phyloP scores from a whole-genome alignment of 2,797 vertebrate genomes.

The Sebastes baramenuke region DNA sequence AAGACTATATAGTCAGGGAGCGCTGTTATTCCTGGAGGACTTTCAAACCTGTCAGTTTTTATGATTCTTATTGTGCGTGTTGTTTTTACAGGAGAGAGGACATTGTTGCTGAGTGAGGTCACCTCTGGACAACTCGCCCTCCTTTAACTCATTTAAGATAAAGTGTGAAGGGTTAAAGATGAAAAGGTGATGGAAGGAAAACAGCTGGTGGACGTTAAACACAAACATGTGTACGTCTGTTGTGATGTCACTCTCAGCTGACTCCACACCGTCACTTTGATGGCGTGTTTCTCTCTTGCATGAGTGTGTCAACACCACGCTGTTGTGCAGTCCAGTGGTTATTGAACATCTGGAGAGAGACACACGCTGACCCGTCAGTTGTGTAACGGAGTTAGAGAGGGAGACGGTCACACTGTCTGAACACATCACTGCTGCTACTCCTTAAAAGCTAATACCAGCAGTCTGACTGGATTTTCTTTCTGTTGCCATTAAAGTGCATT shows the following conservation, averaged over 20 bases:
- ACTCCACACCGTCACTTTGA: constrained; percentile 20
- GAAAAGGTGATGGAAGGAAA: not conserved
- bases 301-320: not conserved
- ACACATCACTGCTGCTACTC: not conserved
- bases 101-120: constrained; percentile 45
- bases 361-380: too few species aligned
- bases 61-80: not conserved
- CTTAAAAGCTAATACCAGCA: constrained; percentile 25
- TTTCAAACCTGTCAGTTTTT: constrained; percentile 21
- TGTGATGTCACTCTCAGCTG: constrained; percentile 58
- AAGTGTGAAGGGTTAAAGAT: not conserved
- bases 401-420: too few species aligned
- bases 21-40: constrained; percentile 16
- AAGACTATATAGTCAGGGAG: not conserved
- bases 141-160: not conserved
- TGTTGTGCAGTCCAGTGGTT: too few species aligned
- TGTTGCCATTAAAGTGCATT: constrained; percentile 31
- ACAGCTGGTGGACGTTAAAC: too few species aligned
- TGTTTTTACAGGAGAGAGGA: not conserved
- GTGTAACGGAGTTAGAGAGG: too few species aligned
- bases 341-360: too few species aligned
- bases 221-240: not conserved
- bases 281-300: not conserved
- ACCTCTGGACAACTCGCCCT: not conserved
- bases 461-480: constrained; percentile 29